Conservation (phyloP, 2,113 vertebrate species). For the Romanogobio albipinnatus region DNA sequence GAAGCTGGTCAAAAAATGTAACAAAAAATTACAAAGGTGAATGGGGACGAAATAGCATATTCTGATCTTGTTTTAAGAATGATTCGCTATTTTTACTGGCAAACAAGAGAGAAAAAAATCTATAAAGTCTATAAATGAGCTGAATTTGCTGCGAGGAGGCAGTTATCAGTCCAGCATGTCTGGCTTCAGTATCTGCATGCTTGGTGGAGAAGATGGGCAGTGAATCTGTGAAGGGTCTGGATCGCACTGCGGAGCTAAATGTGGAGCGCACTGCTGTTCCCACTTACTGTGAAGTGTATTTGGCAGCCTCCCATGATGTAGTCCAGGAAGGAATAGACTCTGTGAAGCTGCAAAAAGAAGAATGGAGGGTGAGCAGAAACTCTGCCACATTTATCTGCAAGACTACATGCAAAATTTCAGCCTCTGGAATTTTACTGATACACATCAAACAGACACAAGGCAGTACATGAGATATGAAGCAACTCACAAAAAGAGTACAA, state of each 20-base stretch:
- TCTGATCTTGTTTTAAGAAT: neutral
- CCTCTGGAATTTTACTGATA: too few species aligned
- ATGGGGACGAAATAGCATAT: neutral
- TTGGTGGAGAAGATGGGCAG: constrained; percentile 21
- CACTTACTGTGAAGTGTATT: constrained; percentile 94
- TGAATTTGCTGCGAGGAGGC: neutral
- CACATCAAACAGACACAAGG: neutral
- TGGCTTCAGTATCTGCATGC: neutral
- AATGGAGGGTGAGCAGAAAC: constrained; percentile 37
- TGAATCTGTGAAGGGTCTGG: constrained; percentile 27
- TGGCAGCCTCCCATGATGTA: constrained; percentile 98
- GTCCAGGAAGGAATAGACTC: constrained; percentile 94
- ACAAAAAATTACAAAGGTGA: neutral
- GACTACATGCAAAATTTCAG: neutral
- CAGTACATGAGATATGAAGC: neutral
- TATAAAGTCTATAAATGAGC: neutral
- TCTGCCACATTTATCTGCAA: neutral
- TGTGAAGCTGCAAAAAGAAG: constrained; percentile 81
- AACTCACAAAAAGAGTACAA: neutral
- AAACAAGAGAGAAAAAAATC: neutral
- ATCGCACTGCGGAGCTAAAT: constrained; percentile 25
- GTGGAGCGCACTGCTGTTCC: constrained; percentile 37
- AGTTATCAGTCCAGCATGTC: neutral
- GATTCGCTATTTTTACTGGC: neutral
- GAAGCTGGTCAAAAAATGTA: neutral